Base-by-base conservation (phyloP, 2,888 invertebrate genomes). In the Spialia ferax region DNA sequence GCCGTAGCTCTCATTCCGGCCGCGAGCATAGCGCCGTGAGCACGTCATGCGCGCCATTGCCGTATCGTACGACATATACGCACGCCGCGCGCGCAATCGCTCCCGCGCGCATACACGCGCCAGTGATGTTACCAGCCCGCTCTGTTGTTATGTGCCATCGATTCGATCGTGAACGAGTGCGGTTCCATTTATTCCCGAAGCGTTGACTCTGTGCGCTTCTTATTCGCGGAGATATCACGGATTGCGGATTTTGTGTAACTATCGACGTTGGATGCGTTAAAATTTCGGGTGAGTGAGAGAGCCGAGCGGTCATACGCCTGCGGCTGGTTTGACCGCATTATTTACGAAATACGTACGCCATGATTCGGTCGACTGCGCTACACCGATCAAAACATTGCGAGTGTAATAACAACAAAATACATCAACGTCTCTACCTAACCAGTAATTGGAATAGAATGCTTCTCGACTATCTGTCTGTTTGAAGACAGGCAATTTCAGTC, bases 321-420 rank as follows among this genome's bases (percentile, higher is more conserved):
- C 86, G 88, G 90, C 91, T 89, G 89, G 92, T 91, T 90, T 93
- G 92, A 93, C 93, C 93, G 93, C 92, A 93, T 93, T 93, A 91
- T 93, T 92, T 91, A 90, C 89, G 91, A 91, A 91, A 91, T 91
- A 91, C 91, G 90, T 90, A 91, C 89, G 86, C 89, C 85, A 83
- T 87, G 85, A 91, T 90, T 91, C 90, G 91, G 87, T 90, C 88
- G 88, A 85, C 85, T 86, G 88, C 82, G 90, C 87, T 87, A 88
- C 81, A 84, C 83, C 86, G 86, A 91, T 91, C 91, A 91, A 91
- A 93, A 93, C 91, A 92, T 88, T 87, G 55, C 61, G 55, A 32
- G 48, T 52, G 38, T 59, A 52, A 57, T 88, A 89, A 89, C 87
- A 88, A 88, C 87, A 88, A 86, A 76, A 76, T 74, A 75, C 69